Base-by-base conservation (phyloP, 2,888 invertebrate genomes). In the Tuta absoluta region DNA sequence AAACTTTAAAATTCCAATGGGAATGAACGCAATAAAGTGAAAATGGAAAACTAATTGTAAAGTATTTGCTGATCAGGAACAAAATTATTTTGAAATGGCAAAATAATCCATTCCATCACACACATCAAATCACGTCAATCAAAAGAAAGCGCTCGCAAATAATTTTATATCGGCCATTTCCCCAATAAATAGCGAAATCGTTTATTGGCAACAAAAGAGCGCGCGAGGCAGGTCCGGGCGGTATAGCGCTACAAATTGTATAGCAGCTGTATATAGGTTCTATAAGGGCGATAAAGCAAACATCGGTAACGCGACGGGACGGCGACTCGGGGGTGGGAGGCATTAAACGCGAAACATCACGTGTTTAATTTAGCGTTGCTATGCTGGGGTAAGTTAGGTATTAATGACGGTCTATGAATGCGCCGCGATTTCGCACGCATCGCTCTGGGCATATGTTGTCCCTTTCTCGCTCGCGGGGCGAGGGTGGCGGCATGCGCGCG, bases 311-410 rank as follows among this genome's bases (percentile, higher is more conserved):
- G 28, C 53, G 28, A 28, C 24, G n/a, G 53, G 56, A 17, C n/a
- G 56, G 23, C 56, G 56, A 24, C 56, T 33, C 56, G 56, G 56
- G 17, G 17, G 33, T 1, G 12, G 62, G 8, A 17, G 28, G 48
- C 81, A 81, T 81, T 79, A 82, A 81, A 79, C 78, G 79, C 74
- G 75, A 73, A 74, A 72, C 77, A 71, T 79, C 78, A 75, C 78
- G 77, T 73, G n/a, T n/a, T n/a, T n/a, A n/a, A n/a, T n/a, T n/a
- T n/a, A n/a, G n/a, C n/a, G n/a, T n/a, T n/a, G n/a, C n/a, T n/a
- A n/a, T n/a, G n/a, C n/a, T n/a, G n/a, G n/a, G n/a, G n/a, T n/a
- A n/a, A n/a, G n/a, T n/a, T n/a, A n/a, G n/a, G n/a, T n/a, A n/a
- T n/a, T n/a, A n/a, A n/a, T n/a, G n/a, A n/a, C n/a, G n/a, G n/a